Evolutionary conservation across 2,113 vertebrate genomes (phyloP), one percentile per base, ranked within the genome.

Genomic region (Mobula birostris): DNA sequence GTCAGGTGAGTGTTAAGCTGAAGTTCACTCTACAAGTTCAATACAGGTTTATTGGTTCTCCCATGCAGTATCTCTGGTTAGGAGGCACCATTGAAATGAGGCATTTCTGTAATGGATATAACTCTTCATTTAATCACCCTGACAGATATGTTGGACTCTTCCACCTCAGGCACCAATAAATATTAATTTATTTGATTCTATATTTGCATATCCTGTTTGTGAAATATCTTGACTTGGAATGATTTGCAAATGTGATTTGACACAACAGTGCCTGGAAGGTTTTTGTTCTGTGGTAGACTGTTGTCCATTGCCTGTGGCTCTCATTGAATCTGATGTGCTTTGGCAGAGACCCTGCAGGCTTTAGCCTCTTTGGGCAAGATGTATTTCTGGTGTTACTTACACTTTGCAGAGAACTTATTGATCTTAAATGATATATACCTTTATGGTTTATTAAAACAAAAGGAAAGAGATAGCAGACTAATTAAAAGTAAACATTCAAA

Each of bases 201-300:
- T 5, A 48, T 92, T 92, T 72, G 66, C 68, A 72, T 48, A 14
- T 24, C 4, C 3, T 72, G 32, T 48, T 24, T 11, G 68, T 72
- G 83, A 61, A 88, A 63, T 88, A 29, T n/a, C 61, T 88, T 88
- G 17, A 92, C n/a, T 92, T 68, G 90, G 36, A 92, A 48, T 40
- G 90, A 72, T 40, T 92, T 72, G 68, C 17, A 70, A 19, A 72
- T 2, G 40, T 24, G 36, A 92, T 92, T 92, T 2, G 21, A 74
- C 17, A 5, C 32, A 92, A 32, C 58, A 2, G 32, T 72, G 66
- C 36, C 32, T 12, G 3, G 90, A 74, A 72, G 78, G 19, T 72
- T 66, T 72, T 88, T 88, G 48, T 24, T 72, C 36, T 32, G 19
- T 92, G 68, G 66, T 29, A 21, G 15, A 9, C n/a, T 40, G n/a